Conservation (phyloP, 2,113 vertebrate genomes). For the Odontophorus gujanensis region DNA sequence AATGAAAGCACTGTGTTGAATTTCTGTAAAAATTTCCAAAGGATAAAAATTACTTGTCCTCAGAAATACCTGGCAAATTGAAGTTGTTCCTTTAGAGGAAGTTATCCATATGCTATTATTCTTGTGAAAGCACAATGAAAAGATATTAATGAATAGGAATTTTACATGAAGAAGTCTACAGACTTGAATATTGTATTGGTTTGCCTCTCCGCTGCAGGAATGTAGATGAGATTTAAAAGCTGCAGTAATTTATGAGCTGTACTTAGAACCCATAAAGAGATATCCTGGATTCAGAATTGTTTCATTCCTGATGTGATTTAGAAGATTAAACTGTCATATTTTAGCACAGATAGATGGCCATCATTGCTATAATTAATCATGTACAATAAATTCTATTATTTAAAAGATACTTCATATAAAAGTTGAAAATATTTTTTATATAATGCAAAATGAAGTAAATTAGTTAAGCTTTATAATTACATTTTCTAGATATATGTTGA, state of each 20-base stretch:
- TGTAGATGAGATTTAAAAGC: conserved; percentile 48
- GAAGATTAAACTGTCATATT: conserved; percentile 69
- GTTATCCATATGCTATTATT: neutral
- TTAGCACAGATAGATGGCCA: conserved; percentile 48
- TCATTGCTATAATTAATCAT: conserved; percentile 62
- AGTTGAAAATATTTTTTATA: conserved; percentile 39
- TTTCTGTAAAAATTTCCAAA: neutral
- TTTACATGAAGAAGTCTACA: neutral
- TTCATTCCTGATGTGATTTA: conserved; percentile 63
- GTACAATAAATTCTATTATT: conserved; percentile 60
- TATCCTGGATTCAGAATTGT: conserved; percentile 24
- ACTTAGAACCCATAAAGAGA: conserved; percentile 50
- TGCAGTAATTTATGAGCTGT: conserved; percentile 53
- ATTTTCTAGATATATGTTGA: conserved; percentile 26
- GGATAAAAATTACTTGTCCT: neutral
- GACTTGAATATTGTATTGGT: neutral
- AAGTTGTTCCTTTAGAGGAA: neutral
- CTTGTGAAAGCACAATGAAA: neutral
- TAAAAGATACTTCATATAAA: conserved; percentile 35
- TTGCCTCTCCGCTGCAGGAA: neutral
- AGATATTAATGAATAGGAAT: neutral
- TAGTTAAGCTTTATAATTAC: conserved; percentile 41
- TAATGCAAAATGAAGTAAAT: conserved; percentile 38
- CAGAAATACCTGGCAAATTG: neutral
- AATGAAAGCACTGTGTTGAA: neutral